These are phyloP conservation scores for Aphelinus certus DNA, from an alignment of 1,140 invertebrate genomes.

Conservation along the genomic window DNA sequence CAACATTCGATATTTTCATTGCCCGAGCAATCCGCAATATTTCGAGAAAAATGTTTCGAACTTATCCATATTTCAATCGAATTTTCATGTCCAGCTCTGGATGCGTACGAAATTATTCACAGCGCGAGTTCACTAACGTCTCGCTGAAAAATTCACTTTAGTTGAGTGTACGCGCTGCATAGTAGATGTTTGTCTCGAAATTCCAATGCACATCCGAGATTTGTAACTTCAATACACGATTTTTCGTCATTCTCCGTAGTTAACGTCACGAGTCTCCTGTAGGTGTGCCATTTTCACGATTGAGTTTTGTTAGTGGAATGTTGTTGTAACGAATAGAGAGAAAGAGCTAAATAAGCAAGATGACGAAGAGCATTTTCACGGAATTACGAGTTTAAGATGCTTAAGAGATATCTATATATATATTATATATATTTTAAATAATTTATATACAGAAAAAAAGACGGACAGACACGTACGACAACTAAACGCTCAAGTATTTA, in stretches of 20 bases:
- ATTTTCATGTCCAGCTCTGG: too few relatives aligned
- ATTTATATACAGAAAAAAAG: conserved; percentile 31
- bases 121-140: too few relatives aligned
- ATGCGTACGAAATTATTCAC: too few relatives aligned
- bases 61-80: too few relatives aligned
- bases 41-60: too few relatives aligned
- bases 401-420: conserved; percentile 33
- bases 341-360: neutral
- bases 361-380: conserved; percentile 17
- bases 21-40: too few relatives aligned
- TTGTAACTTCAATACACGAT: too few relatives aligned
- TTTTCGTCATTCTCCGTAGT: conserved; percentile 22
- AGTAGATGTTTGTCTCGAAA: too few relatives aligned
- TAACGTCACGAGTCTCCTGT: conserved; percentile 25
- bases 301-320: conserved; percentile 6
- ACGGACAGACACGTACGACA: neutral
- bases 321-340: neutral
- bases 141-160: too few relatives aligned
- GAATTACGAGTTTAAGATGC: conserved; percentile 29
- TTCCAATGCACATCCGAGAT: too few relatives aligned
- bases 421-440: conserved; percentile 38
- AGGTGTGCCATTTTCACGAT: conserved; percentile 38
- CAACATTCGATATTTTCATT: too few relatives aligned
- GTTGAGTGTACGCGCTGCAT: too few relatives aligned
- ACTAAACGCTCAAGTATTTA: conserved; percentile 23